Percentiles rank a stretch among this genome's conserved stretches.
Evolutionary conservation across 2,888 invertebrate species (phyloP).

Genomic region (Plagodis dolabraria): DNA sequence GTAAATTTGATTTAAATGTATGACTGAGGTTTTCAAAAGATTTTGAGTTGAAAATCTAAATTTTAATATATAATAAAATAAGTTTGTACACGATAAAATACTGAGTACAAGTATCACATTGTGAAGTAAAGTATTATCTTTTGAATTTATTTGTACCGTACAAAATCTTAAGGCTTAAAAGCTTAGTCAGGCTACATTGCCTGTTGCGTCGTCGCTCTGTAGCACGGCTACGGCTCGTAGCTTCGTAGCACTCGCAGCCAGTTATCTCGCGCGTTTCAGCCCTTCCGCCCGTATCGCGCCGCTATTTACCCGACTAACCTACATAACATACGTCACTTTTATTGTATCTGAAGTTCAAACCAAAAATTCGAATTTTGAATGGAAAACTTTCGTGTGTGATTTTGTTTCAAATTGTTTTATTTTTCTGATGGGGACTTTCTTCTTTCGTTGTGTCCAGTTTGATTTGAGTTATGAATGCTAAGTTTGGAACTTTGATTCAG

Average conservation of each 20-base stretch:
- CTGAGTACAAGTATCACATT: not conserved
- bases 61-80: too few species aligned
- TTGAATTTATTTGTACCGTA: not conserved
- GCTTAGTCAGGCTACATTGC: slow-evolving; percentile 44
- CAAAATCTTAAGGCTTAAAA: slow-evolving; percentile 17
- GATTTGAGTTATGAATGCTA: slow-evolving; percentile 48
- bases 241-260: slow-evolving; percentile 68
- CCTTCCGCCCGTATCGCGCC: slow-evolving; percentile 69
- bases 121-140: not conserved
- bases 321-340: slow-evolving; percentile 49
- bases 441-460: slow-evolving; percentile 41
- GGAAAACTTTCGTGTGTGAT: slow-evolving; percentile 39
- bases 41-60: too few species aligned
- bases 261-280: slow-evolving; percentile 68
- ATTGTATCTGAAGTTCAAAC: slow-evolving; percentile 32
- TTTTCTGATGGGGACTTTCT: slow-evolving; percentile 15
- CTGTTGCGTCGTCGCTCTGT: slow-evolving; percentile 70
- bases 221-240: slow-evolving; percentile 53
- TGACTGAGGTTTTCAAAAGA: too few species aligned
- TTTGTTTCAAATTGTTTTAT: slow-evolving; percentile 22
- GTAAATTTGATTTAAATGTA: too few species aligned
- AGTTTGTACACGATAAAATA: too few species aligned
- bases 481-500: slow-evolving; percentile 39
- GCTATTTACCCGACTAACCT: slow-evolving; percentile 54
- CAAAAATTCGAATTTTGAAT: slow-evolving; percentile 45